Conservation (phyloP, 1,140 invertebrate genomes). For the Drosophila jambulina region DNA sequence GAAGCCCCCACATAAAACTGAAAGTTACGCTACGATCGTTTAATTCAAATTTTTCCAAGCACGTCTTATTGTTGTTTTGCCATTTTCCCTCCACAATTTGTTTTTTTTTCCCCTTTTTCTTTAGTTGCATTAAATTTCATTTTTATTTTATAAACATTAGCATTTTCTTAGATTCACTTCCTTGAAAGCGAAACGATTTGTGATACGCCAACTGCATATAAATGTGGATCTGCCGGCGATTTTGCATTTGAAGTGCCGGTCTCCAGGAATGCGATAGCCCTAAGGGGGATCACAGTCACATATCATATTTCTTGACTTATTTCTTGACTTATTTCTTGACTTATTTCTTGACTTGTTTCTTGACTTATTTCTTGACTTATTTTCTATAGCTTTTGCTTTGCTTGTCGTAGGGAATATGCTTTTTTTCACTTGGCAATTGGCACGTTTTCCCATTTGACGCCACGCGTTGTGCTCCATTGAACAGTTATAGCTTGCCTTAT, state of each 20-base stretch:
- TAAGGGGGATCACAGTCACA: neutral
- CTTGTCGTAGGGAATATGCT: neutral
- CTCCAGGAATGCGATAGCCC: conserved; percentile 10
- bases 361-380: neutral
- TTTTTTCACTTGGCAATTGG: conserved; percentile 18
- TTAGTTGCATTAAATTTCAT: conserved; percentile 24
- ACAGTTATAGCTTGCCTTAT: neutral
- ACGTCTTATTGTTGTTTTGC: conserved; percentile 33
- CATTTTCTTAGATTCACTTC: conserved; percentile 58
- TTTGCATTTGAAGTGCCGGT: conserved; percentile 47
- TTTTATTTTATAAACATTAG: conserved; percentile 54
- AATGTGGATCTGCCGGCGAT: conserved; percentile 47
- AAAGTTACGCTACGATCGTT: conserved; percentile 16
- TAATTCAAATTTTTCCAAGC: conserved; percentile 31
- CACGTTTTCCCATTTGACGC: conserved; percentile 50
- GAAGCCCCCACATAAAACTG: conserved; percentile 53
- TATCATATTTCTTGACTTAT: conserved; percentile 32
- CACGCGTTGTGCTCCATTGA: conserved; percentile 41
- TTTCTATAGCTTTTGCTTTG: neutral
- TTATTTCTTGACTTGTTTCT: conserved; percentile 16
- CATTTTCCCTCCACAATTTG: conserved; percentile 10
- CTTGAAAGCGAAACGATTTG: conserved; percentile 30
- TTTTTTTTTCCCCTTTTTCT: neutral
- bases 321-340: conserved; percentile 17
- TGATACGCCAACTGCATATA: conserved; percentile 44